These are phyloP conservation scores for Drosophila ironensis DNA, from an alignment of 1,140 invertebrate genomes.

Conservation along the genomic window DNA sequence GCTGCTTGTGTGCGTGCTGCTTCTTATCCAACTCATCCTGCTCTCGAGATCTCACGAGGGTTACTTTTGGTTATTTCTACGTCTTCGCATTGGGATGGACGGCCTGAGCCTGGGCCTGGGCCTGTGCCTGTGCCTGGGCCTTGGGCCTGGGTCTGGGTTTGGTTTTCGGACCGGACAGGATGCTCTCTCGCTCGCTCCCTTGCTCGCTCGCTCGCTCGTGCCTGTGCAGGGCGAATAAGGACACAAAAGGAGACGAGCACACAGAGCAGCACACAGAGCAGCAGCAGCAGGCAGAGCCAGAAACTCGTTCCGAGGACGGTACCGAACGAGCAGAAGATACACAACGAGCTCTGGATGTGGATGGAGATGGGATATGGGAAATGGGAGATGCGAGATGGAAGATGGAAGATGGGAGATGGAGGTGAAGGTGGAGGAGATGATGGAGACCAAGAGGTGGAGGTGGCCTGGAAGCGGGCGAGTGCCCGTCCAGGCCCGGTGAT, in stretches of 20 bases:
- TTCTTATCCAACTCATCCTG: conserved; percentile 7
- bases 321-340: conserved; percentile 13
- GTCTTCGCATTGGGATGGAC: conserved; percentile 39
- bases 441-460: conserved; percentile 14
- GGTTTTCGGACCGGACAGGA: conserved; percentile 38
- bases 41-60: conserved; percentile 34
- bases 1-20: too few relatives aligned
- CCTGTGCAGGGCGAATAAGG: conserved; percentile 62
- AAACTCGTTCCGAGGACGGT: conserved; percentile 54
- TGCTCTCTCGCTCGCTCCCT: conserved; percentile 11
- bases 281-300: conserved; percentile 27
- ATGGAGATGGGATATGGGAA: background rate
- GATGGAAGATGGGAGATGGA: conserved; percentile 4
- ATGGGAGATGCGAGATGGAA: conserved; percentile 23
- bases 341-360: background rate
- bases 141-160: background rate
- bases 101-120: background rate
- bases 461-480: conserved; percentile 23
- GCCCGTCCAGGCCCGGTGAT: conserved; percentile 43
- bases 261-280: too few relatives aligned
- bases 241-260: conserved; percentile 67
- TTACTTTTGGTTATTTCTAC: conserved; percentile 44
- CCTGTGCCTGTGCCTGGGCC: background rate
- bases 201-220: background rate
- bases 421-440: conserved; percentile 4